Base-by-base conservation (phyloP, 2,888 invertebrate species). In the Melangyna quadrimaculata region DNA sequence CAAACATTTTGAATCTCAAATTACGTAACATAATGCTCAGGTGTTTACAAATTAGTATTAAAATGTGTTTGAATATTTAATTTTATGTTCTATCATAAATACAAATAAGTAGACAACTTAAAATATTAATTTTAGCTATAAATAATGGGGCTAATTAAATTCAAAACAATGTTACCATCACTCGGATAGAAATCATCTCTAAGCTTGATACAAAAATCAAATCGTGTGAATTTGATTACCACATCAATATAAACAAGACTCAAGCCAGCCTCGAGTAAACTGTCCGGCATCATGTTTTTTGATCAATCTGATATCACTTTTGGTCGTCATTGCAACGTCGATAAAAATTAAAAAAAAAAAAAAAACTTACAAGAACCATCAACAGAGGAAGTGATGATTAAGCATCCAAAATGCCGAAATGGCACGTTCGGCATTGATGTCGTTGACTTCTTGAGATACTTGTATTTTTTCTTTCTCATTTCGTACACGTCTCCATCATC, bases 341-440 rank as follows among this genome's bases (percentile, higher is more conserved):
- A 7, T n/a, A 43, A 45, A 43, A 24, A n/a, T 40, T 48, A 5
- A 51, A 27, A 51, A 3, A 51, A 10, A 51, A 51, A n/a, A 10
- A 27, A 24, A 5, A 51, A 27, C 1, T 10, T 53, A 63, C 24
- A 40, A 63, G 17, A 63, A 53, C 59, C 9, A 8, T 37, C 55
- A 59, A 3, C 61, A 61, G 40, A 78, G 77, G 77, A 78, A 78
- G 70, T 70, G 40, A 43, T 78, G 70, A 70, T 61, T 70, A 70
- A 63, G 61, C 61, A 70, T 70, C 27, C 27, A 45, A 27, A 17
- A 43, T 17, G n/a, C 27, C 27, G 19, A 43, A 63, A 29, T 61
- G 17, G 40, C 61, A 63, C 63, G 43, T 43, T 45, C 43, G 40
- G 8, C 27, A 63, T 63, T 63, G 43, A 45, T 19, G 63, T 63